Conservation (phyloP, 2,113 vertebrate genomes). For the Chloropsis hardwickii region DNA sequence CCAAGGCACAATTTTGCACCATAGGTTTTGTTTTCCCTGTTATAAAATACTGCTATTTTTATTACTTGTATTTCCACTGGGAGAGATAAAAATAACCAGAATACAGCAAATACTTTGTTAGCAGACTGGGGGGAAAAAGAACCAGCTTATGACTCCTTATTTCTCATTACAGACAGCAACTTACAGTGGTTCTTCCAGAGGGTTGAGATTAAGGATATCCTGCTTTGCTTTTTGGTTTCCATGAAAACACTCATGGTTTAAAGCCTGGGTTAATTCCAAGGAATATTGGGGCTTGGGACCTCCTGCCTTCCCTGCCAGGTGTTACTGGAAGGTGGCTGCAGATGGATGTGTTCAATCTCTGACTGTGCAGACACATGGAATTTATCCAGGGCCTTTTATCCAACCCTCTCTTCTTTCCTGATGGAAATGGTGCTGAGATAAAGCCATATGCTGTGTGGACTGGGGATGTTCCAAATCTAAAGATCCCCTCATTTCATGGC, state of each 20-base stretch:
- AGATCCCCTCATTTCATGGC: background rate
- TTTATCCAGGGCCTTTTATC: background rate
- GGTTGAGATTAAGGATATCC: background rate
- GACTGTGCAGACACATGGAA: background rate
- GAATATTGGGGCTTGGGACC: background rate
- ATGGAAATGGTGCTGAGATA: background rate
- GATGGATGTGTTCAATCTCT: background rate
- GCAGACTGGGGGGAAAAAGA: background rate
- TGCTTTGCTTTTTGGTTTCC: background rate
- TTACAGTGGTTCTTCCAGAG: background rate
- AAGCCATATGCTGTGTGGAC: background rate
- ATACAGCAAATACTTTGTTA: constrained; percentile 51
- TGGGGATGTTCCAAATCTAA: background rate
- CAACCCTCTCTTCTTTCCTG: background rate
- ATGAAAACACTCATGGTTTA: background rate
- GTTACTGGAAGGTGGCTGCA: background rate
- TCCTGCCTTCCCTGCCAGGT: background rate
- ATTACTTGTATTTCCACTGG: constrained; percentile 55
- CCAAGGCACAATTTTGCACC: background rate
- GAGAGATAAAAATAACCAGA: constrained; percentile 48
- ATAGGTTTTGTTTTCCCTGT: constrained; percentile 46
- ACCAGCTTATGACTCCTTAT: background rate
- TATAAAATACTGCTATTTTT: constrained; percentile 60
- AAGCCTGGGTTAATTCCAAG: background rate
- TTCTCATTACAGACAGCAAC: constrained; percentile 18